Conservation (phyloP, 2,888 invertebrate genomes). For the Synergus laeviventris region DNA sequence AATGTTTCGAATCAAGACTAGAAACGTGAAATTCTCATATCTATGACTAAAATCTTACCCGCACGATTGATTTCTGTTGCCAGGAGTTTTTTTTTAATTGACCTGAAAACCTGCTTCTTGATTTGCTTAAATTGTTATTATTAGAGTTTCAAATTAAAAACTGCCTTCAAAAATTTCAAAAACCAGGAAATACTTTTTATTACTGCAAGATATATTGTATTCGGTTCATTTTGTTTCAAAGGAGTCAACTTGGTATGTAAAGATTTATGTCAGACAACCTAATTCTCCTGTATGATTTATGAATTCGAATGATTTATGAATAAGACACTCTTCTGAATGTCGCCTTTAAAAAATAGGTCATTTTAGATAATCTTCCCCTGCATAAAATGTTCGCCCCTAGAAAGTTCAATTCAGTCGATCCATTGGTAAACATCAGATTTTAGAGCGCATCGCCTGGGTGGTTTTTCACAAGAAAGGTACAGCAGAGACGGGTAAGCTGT, state of each 20-base stretch:
- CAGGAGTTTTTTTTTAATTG: no score
- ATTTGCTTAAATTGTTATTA: no score
- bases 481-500: conserved; percentile 44
- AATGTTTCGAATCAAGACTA: no score
- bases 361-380: conserved; percentile 3
- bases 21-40: no score
- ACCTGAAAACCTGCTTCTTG: no score
- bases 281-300: not conserved
- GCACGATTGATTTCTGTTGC: no score
- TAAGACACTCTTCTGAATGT: not conserved
- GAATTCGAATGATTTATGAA: not conserved
- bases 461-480: conserved; percentile 43
- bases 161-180: no score
- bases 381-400: not conserved
- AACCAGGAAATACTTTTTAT: no score
- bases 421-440: conserved; percentile 48
- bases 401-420: not conserved
- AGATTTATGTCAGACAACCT: not conserved
- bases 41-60: no score
- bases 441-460: conserved; percentile 47
- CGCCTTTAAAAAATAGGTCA: not conserved
- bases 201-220: not conserved
- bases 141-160: no score
- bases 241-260: not conserved
- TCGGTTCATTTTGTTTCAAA: not conserved